Conservation (phyloP, 53 echinoderm and acorn worm species). For the Crossaster papposus region DNA sequence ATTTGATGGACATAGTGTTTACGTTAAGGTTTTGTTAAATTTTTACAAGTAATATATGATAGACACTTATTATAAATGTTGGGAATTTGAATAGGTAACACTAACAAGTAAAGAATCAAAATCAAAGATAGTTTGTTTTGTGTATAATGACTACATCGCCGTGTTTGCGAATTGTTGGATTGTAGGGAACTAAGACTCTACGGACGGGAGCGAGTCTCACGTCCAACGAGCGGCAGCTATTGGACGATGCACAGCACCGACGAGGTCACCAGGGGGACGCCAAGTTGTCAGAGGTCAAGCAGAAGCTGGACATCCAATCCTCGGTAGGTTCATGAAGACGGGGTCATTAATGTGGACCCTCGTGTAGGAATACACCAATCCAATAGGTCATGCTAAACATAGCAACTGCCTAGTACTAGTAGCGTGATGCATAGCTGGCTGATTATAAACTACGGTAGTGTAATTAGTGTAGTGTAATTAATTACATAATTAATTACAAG, state of each 20-base stretch:
- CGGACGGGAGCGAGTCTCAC: constrained; percentile 70
- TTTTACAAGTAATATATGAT: too few relatives aligned
- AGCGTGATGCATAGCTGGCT: too few relatives aligned
- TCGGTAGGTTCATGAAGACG: constrained; percentile 63
- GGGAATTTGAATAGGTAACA: too few relatives aligned
- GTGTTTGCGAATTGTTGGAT: background rate
- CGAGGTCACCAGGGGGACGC: constrained; percentile 56
- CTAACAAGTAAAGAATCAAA: too few relatives aligned
- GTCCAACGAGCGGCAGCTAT: constrained; percentile 54
- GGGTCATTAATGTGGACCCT: background rate
- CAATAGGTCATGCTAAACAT: too few relatives aligned
- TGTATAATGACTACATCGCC: background rate
- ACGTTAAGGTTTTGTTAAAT: too few relatives aligned
- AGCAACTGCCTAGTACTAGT: too few relatives aligned
- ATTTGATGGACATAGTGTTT: too few relatives aligned
- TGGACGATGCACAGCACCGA: constrained; percentile 50
- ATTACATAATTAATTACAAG: too few relatives aligned
- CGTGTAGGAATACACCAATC: background rate
- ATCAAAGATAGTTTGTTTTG: background rate
- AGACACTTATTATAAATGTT: too few relatives aligned
- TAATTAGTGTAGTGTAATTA: too few relatives aligned
- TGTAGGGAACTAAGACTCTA: constrained; percentile 75
- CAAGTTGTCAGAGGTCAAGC: constrained; percentile 64
- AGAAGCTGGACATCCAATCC: constrained; percentile 70
- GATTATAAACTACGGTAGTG: too few relatives aligned